Conservation (phyloP, 2,113 vertebrate genomes). For the Sturnira hondurensis region DNA sequence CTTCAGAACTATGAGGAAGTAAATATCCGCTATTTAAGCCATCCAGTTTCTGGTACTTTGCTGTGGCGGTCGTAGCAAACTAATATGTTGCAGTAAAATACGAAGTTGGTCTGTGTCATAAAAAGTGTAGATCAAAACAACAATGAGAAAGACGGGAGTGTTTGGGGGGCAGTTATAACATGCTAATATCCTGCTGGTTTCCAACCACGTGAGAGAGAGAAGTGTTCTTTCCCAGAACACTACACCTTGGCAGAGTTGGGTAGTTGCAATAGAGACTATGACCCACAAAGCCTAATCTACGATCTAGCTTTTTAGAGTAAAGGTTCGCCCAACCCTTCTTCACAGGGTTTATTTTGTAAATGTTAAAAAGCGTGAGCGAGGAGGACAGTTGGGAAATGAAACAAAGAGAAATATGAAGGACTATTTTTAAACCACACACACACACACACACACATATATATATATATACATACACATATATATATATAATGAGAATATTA, state of each 20-base stretch:
- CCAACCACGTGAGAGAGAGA: neutral
- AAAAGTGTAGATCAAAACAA: neutral
- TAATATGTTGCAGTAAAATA: neutral
- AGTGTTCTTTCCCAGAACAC: neutral
- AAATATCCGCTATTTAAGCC: neutral
- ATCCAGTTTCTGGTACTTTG: neutral
- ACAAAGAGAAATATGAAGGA: neutral
- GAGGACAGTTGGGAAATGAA: neutral
- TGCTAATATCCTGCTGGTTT: neutral
- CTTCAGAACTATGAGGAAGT: neutral
- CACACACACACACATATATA: too few relatives aligned
- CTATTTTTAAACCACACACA: neutral
- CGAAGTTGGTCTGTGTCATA: neutral
- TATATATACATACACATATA: too few relatives aligned
- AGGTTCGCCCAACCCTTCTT: neutral
- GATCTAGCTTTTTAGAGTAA: neutral
- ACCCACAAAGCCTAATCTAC: neutral
- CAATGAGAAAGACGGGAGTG: neutral
- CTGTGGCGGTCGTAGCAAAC: neutral
- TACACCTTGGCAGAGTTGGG: neutral
- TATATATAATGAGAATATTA: neutral
- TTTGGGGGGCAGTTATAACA: neutral
- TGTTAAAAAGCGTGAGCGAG: neutral
- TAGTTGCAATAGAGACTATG: neutral
- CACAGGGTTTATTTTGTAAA: neutral